Evolutionary conservation across 92 coral and sea anemone genomes (phyloP).

Genomic region (Palythoa grandis): DNA sequence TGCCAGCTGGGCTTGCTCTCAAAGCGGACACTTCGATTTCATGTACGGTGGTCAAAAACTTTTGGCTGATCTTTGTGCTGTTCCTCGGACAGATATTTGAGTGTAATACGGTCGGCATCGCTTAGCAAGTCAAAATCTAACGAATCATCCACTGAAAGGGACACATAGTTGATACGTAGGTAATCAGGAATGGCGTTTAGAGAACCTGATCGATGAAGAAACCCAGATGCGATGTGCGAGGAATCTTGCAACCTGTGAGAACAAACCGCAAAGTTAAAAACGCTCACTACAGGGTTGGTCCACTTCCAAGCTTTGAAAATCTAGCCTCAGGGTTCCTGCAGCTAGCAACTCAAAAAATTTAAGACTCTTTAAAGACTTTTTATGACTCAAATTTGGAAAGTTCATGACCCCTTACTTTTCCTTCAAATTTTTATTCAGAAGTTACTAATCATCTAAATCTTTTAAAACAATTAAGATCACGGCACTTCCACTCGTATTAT

Average conservation of each 20-base stretch:
- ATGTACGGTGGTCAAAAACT: conserved; percentile 11
- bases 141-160: conserved; percentile 78
- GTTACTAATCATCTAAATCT: no score
- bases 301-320: not conserved
- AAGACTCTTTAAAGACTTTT: no score
- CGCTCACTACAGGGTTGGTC: no score
- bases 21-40: conserved; percentile 55
- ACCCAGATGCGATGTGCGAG: conserved; percentile 19
- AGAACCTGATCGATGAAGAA: conserved; percentile 63
- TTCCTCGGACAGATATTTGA: conserved; percentile 75
- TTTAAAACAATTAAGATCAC: no score
- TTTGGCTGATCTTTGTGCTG: conserved; percentile 70
- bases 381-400: no score
- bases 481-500: no score
- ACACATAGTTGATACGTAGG: conserved; percentile 80
- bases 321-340: no score
- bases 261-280: not conserved
- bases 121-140: conserved; percentile 66
- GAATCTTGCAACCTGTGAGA: conserved; percentile 43
- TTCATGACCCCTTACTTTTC: no score
- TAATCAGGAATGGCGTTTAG: conserved; percentile 71
- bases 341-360: no score
- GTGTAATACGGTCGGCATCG: conserved; percentile 66
- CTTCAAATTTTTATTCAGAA: no score
- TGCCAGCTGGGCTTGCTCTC: conserved; percentile 52